Evolutionary conservation across 2,113 vertebrate genomes (phyloP).

Genomic region (Silurus asotus): DNA sequence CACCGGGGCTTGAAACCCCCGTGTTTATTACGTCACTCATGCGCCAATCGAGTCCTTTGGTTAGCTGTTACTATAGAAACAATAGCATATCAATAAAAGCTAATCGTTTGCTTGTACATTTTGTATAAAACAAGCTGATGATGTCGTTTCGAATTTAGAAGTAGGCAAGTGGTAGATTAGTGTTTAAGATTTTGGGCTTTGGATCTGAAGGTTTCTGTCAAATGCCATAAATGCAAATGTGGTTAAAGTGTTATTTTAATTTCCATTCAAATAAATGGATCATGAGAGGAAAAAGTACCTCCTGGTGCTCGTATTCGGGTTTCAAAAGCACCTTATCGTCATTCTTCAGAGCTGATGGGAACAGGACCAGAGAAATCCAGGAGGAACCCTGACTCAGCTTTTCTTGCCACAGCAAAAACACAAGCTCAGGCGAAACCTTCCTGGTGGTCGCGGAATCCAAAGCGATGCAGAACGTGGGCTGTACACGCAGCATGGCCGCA

Average conservation of each 20-base stretch:
- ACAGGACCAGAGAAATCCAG: conserved; percentile 4
- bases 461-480: conserved; percentile 17
- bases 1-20: no score
- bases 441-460: not conserved
- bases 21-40: not conserved
- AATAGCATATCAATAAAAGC: not conserved
- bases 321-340: not conserved
- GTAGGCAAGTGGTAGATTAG: no score
- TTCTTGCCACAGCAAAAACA: not conserved
- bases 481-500: not conserved
- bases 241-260: no score
- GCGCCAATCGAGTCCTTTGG: not conserved
- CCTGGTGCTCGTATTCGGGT: not conserved
- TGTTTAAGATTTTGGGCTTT: no score
- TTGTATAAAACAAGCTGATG: no score
- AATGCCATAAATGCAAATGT: no score
- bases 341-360: not conserved
- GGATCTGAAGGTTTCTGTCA: no score
- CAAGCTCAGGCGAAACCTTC: conserved; percentile 7
- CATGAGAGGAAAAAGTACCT: no score
- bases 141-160: no score
- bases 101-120: not conserved
- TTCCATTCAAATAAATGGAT: no score
- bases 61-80: not conserved
- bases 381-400: conserved; percentile 12